These are phyloP conservation scores for Hyles euphorbiae DNA, from an alignment of 1,140 invertebrate species.

Conservation along the genomic window DNA sequence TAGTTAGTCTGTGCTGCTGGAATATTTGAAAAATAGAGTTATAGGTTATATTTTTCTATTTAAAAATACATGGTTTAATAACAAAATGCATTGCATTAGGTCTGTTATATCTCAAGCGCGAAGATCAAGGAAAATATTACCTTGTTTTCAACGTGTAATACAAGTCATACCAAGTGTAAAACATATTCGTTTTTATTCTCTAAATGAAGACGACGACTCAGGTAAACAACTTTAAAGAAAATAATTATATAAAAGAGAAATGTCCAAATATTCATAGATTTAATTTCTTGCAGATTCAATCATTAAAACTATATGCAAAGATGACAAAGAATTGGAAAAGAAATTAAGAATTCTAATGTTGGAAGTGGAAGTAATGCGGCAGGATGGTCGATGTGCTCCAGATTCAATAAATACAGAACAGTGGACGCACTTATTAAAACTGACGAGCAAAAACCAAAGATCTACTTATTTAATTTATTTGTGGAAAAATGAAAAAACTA, in stretches of 20 bases:
- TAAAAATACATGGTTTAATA: too few relatives aligned
- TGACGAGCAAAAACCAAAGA: slow-evolving; percentile 68
- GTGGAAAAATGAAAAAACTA: slow-evolving; percentile 79
- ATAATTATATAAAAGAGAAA: not conserved
- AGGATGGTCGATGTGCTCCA: slow-evolving; percentile 77
- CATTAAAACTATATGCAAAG: slow-evolving; percentile 45
- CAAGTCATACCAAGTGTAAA: slow-evolving; percentile 9
- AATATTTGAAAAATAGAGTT: too few relatives aligned
- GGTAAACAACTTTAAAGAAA: slow-evolving; percentile 15
- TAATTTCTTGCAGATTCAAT: slow-evolving; percentile 35
- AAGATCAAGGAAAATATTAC: slow-evolving; percentile 4
- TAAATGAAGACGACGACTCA: slow-evolving; percentile 24
- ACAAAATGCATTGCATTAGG: slow-evolving; percentile 19
- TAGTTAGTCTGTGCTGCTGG: too few relatives aligned
- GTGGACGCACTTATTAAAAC: slow-evolving; percentile 77
- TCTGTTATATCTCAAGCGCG: slow-evolving; percentile 12
- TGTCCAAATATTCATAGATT: not conserved
- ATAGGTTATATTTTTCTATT: too few relatives aligned
- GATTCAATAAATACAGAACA: slow-evolving; percentile 64
- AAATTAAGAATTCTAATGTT: slow-evolving; percentile 73
- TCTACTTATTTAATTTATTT: slow-evolving; percentile 78
- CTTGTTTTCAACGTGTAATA: slow-evolving; percentile 11
- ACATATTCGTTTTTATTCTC: slow-evolving; percentile 12
- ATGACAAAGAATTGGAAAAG: slow-evolving; percentile 56
- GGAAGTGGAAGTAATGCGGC: slow-evolving; percentile 77